phyloP scores from a whole-genome alignment of 2,888 invertebrate genomes.

The Pardosa pseudoannulata region DNA sequence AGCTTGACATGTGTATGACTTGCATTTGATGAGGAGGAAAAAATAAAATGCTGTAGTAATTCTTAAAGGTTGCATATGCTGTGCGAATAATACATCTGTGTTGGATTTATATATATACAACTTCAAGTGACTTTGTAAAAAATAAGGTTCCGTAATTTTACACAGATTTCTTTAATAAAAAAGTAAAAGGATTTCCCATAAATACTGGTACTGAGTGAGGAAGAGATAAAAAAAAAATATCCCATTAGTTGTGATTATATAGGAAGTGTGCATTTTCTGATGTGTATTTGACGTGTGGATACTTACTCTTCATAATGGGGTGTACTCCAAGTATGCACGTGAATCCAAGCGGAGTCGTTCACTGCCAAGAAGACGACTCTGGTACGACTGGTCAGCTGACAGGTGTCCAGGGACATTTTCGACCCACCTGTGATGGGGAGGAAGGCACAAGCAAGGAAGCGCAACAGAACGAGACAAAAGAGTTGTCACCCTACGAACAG shows the following conservation, averaged over 20 bases:
- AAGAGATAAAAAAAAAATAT: no score
- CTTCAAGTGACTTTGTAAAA: no score
- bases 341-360: constrained; percentile 55
- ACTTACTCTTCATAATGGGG: constrained; percentile 75
- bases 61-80: no score
- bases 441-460: constrained; percentile 43
- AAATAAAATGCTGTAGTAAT: no score
- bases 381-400: constrained; percentile 31
- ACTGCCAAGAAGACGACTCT: constrained; percentile 30
- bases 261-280: neutral
- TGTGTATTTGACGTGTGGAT: neutral
- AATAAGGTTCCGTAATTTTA: no score
- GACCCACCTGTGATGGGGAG: constrained; percentile 26
- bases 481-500: constrained; percentile 25
- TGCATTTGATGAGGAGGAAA: neutral
- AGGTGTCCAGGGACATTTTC: constrained; percentile 58
- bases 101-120: neutral
- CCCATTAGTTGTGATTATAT: neutral
- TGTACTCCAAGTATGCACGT: constrained; percentile 78
- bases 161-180: no score
- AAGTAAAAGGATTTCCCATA: no score
- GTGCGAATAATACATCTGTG: neutral
- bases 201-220: no score
- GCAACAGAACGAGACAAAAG: neutral
- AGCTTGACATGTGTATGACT: neutral